Conservation (phyloP, 1,140 invertebrate species). For the Ceratina japonica region DNA sequence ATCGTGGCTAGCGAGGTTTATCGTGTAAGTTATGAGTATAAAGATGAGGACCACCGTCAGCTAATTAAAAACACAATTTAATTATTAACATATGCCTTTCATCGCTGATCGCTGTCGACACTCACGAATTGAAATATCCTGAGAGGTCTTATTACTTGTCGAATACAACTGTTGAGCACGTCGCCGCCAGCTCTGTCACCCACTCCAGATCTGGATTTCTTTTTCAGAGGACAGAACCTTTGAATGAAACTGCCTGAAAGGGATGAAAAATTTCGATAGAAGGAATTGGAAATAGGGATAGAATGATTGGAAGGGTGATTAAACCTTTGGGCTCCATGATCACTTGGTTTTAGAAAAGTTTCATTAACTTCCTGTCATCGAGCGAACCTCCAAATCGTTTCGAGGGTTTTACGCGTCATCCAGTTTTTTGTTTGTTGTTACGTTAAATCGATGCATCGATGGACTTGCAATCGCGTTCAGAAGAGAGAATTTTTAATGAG, state of each 20-base stretch:
- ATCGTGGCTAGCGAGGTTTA: conserved; percentile 9
- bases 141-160: conserved; percentile 52
- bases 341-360: background rate
- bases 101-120: background rate
- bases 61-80: conserved; percentile 18
- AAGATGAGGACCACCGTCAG: conserved; percentile 62
- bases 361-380: conserved; percentile 17
- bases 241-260: background rate
- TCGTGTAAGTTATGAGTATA: conserved; percentile 62
- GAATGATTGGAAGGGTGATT: background rate
- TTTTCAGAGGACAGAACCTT: background rate
- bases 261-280: background rate
- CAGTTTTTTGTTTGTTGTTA: conserved; percentile 34
- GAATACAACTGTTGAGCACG: background rate
- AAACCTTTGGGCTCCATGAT: conserved; percentile 22
- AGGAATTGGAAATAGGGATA: background rate
- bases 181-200: no score
- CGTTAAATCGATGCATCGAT: conserved; percentile 15
- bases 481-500: background rate
- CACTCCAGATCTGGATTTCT: background rate
- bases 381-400: conserved; percentile 14
- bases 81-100: background rate
- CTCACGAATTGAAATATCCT: conserved; percentile 69
- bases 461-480: background rate
- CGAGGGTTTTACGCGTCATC: background rate